These are phyloP conservation scores for Malacoctenus gilli DNA, from an alignment of 2,797 vertebrate species.

Conservation along the genomic window DNA sequence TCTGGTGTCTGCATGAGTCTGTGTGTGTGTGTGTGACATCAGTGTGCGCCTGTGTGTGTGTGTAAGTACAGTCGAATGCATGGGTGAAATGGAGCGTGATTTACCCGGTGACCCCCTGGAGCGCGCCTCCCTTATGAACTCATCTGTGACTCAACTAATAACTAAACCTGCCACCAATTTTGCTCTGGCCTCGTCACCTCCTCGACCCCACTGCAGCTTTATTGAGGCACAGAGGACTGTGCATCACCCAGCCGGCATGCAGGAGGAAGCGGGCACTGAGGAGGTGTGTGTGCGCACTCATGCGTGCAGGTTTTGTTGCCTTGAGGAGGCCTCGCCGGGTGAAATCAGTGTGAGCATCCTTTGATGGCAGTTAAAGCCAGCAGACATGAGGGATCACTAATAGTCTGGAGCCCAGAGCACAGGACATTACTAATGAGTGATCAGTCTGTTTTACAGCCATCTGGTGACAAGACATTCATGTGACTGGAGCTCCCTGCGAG, in stretches of 20 bases:
- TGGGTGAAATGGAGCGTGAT: constrained; percentile 63
- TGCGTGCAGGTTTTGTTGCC: constrained; percentile 38
- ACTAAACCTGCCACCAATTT: constrained; percentile 71
- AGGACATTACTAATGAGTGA: constrained; percentile 66
- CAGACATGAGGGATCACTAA: constrained; percentile 46
- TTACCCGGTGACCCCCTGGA: constrained; percentile 66
- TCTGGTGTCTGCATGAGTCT: constrained; percentile 71
- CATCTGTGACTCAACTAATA: constrained; percentile 78
- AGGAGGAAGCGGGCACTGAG: constrained; percentile 20
- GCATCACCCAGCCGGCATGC: constrained; percentile 55
- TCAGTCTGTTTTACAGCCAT: constrained; percentile 62
- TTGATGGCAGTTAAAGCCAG: constrained; percentile 49
- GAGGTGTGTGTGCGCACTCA: background rate
- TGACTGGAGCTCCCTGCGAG: constrained; percentile 21
- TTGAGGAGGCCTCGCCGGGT: constrained; percentile 27
- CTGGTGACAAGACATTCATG: constrained; percentile 49
- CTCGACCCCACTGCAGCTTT: constrained; percentile 50
- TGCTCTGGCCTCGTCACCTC: constrained; percentile 63
- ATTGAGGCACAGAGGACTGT: constrained; percentile 49
- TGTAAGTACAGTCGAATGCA: constrained; percentile 38
- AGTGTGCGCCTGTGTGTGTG: constrained; percentile 48
- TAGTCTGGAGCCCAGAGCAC: constrained; percentile 45
- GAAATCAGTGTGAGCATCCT: constrained; percentile 40
- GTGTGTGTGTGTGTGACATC: constrained; percentile 60
- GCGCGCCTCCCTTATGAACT: constrained; percentile 69